Evolutionary conservation across 2,888 invertebrate genomes (phyloP).

Genomic region (Euclidia mi): DNA sequence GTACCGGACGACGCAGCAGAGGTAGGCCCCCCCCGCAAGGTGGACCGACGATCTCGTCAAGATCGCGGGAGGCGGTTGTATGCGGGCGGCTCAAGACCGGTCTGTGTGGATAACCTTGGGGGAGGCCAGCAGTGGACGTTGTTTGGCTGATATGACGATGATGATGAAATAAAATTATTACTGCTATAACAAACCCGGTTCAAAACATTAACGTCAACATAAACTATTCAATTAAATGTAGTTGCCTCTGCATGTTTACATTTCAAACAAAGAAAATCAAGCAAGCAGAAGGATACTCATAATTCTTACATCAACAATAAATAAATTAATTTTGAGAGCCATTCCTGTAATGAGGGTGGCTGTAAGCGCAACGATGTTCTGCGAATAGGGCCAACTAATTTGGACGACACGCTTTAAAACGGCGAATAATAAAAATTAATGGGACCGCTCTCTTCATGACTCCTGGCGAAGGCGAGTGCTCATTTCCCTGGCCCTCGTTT

Average conservation of each 20-base stretch:
- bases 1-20: too few species aligned
- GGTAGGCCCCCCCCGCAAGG: too few species aligned
- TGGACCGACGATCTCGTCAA: too few species aligned
- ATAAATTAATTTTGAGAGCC: slow-evolving; percentile 75
- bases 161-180: too few species aligned
- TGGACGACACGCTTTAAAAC: slow-evolving; percentile 87
- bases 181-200: too few species aligned
- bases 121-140: too few species aligned
- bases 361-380: slow-evolving; percentile 73
- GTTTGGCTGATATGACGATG: too few species aligned
- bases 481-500: slow-evolving; percentile 81
- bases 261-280: slow-evolving; percentile 27
- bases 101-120: too few species aligned
- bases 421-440: slow-evolving; percentile 88
- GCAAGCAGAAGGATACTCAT: slow-evolving; percentile 40
- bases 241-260: neutral
- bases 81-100: too few species aligned
- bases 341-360: slow-evolving; percentile 75
- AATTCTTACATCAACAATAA: slow-evolving; percentile 60
- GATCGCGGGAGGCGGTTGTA: too few species aligned
- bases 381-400: slow-evolving; percentile 87
- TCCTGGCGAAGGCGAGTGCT: slow-evolving; percentile 82
- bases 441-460: slow-evolving; percentile 84
- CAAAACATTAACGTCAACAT: neutral
- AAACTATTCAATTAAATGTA: neutral